Conservation (phyloP, 2,113 vertebrate species). For the Polypterus senegalus region DNA sequence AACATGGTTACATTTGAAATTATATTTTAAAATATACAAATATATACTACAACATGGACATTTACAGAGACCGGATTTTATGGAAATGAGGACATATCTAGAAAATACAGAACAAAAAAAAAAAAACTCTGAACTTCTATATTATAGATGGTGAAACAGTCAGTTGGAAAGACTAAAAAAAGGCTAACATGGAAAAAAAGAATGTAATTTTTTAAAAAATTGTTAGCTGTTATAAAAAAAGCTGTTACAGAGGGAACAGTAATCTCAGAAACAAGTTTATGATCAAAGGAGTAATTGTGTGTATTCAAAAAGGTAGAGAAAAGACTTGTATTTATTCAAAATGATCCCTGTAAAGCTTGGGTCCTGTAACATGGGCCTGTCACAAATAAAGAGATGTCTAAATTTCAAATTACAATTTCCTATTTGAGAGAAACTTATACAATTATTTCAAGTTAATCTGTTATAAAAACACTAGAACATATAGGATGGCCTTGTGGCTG, state of each 20-base stretch:
- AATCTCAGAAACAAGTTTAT: constrained; percentile 8
- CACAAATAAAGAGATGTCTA: too few species aligned
- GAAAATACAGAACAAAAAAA: background rate
- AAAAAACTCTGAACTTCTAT: background rate
- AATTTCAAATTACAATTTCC: too few species aligned
- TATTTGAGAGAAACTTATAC: too few species aligned
- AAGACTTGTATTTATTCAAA: constrained; percentile 20
- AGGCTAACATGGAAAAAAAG: background rate
- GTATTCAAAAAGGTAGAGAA: constrained; percentile 28
- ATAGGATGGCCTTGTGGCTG: too few species aligned
- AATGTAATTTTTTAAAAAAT: constrained; percentile 2
- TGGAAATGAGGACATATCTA: too few species aligned
- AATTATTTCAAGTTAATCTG: too few species aligned
- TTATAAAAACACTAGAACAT: too few species aligned
- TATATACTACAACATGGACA: too few species aligned
- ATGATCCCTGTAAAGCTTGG: constrained; percentile 15
- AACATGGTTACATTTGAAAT: too few species aligned
- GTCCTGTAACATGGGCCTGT: too few species aligned
- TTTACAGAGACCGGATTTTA: too few species aligned
- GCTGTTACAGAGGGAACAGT: constrained; percentile 20
- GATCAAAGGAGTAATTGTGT: constrained; percentile 17
- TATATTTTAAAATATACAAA: too few species aligned
- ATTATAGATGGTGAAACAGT: background rate
- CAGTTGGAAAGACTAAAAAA: background rate
- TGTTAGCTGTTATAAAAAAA: background rate